Base-by-base conservation (phyloP, 64 coral and sea anemone genomes). In the Dendrophyllia cribrosa region DNA sequence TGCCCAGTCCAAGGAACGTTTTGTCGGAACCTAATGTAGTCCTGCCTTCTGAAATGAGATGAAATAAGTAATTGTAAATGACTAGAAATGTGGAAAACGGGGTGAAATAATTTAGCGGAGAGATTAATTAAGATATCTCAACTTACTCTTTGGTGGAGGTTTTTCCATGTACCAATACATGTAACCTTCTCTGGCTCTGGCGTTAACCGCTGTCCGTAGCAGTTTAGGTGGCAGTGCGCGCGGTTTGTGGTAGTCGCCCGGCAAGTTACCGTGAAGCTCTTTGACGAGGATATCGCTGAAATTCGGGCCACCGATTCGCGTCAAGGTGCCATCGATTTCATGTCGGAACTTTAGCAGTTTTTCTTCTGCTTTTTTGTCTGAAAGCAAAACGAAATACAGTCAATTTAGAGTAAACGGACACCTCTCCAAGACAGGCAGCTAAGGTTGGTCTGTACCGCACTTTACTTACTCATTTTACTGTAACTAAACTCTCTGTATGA, bases 161-260 rank as follows among this genome's bases (percentile, higher is more conserved):
- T 97, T 97, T 22, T 97, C 95, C 72, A 94, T 93, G 92, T 94
- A 97, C 95, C 95, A 97, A 25, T 97, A 97, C 11, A 90, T 85
- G 7, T 94, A 44, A 1, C 95, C 95, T 78, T 97, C 95, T 44
- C 76, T 85, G 15, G 95, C 95, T 45, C 95, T 78, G 10, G 95
- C 95, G 72, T 97, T 97, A 11, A 93, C 95, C 67, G 92, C 76
- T 76, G 95, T 97, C 59, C 95, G 77, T 12, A 94, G 66, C 11
- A 97, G 70, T 87, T 94, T 94, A 21, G 92, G 95, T 4, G 95
- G 92, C 66, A 97, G 82, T 67, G 95, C 92, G 75, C 92, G 95
- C 48, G 95, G 76, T 65, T 94, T 97, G 56, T 65, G 84, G 67
- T 97, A 97, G 60, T 97, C 95, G 4, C 95, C 95, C 24, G 95